These are phyloP conservation scores for Conops quadrifasciatus DNA, from an alignment of 2,888 invertebrate genomes.

Conservation along the genomic window DNA sequence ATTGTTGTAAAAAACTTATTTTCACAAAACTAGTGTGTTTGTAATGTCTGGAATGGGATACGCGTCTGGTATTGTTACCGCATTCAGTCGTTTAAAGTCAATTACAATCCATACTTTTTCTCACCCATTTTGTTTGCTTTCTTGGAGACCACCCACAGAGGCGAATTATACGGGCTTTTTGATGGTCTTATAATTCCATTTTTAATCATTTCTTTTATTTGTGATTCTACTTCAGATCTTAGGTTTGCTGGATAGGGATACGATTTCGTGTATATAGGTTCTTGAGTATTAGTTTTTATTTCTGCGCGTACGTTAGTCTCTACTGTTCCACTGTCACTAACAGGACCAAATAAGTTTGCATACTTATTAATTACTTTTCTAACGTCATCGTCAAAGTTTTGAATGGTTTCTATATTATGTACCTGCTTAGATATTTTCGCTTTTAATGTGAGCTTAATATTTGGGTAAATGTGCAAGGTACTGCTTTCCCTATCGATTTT, in stretches of 20 bases:
- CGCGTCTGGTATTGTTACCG: slow-evolving; percentile 20
- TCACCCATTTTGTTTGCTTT: slow-evolving; percentile 30
- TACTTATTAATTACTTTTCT: slow-evolving; percentile 1
- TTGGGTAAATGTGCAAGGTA: neutral
- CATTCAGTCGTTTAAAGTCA: slow-evolving; percentile 25
- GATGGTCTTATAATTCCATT: no score
- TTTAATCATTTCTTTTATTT: no score
- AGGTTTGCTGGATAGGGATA: slow-evolving; percentile 1
- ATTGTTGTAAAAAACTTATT: no score
- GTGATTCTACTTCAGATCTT: no score
- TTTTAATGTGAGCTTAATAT: neutral
- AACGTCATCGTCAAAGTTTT: slow-evolving; percentile 1
- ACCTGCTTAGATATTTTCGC: neutral
- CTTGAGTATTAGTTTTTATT: neutral
- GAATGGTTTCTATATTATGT: slow-evolving; percentile 2
- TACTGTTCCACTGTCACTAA: neutral
- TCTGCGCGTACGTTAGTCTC: neutral
- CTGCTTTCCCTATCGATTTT: neutral
- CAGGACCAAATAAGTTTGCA: slow-evolving; percentile 3
- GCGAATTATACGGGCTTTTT: slow-evolving; percentile 29
- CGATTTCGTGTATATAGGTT: slow-evolving; percentile 1
- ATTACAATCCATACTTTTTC: slow-evolving; percentile 21
- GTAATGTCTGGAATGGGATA: slow-evolving; percentile 31
- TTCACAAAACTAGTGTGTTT: neutral
- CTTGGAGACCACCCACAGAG: slow-evolving; percentile 33